A percentile compares a stretch with the other conserved stretches of the same genome.
phyloP scores from a whole-genome alignment of 2,113 vertebrate species.

The Eptesicus fuscus region DNA sequence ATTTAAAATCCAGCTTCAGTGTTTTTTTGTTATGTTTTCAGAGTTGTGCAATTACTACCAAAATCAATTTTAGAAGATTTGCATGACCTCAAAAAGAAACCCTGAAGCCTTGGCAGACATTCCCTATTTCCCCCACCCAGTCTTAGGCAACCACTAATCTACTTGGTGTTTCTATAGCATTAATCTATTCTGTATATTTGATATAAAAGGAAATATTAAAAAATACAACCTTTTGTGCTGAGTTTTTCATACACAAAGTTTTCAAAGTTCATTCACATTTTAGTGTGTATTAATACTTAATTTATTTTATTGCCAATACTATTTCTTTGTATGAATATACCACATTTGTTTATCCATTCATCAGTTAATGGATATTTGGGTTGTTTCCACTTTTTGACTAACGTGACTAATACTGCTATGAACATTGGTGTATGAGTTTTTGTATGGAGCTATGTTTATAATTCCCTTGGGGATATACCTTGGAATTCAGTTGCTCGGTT shows the following conservation, averaged over 20 bases:
- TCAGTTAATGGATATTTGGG: not conserved
- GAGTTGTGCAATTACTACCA: not conserved
- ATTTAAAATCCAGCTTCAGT: not conserved
- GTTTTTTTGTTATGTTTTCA: not conserved
- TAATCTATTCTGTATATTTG: not conserved
- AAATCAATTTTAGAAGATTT: not conserved
- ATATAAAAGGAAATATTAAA: not conserved
- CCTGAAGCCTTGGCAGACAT: not conserved
- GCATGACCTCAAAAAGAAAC: not conserved
- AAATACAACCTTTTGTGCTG: not conserved
- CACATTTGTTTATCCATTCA: not conserved
- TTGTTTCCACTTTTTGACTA: not conserved
- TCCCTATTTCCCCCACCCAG: not conserved
- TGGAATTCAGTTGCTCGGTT: not conserved
- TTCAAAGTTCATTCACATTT: not conserved
- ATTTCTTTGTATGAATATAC: not conserved
- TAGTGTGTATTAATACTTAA: not conserved
- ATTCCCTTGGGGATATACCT: not conserved
- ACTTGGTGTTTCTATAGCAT: not conserved
- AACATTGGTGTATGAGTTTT: not conserved
- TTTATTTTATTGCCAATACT: not conserved
- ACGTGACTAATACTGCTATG: not conserved
- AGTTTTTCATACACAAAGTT: not conserved
- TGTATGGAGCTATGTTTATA: not conserved
- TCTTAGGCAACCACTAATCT: not conserved